Evolutionary conservation across 2,113 vertebrate species (phyloP).

Genomic region (Pachypanchax playfairii): DNA sequence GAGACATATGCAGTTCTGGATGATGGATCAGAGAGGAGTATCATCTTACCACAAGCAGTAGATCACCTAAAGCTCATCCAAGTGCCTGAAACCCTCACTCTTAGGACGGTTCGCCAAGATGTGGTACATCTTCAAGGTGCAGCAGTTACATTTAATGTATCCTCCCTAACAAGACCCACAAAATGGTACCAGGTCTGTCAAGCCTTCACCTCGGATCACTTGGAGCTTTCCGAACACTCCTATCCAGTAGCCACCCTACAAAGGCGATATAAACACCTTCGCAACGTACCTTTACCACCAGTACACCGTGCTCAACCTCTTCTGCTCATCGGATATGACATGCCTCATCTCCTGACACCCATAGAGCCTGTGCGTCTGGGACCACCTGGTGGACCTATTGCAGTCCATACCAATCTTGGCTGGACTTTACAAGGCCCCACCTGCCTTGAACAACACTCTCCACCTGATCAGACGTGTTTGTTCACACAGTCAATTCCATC

Average conservation of each 20-base stretch:
- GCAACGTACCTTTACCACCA: background rate
- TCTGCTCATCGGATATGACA: conserved; percentile 2
- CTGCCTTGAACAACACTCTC: too few relatives aligned
- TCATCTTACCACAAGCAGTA: background rate
- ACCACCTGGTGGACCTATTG: background rate
- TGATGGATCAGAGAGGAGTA: background rate
- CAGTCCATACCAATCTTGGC: background rate
- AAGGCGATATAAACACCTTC: background rate
- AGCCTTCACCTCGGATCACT: background rate
- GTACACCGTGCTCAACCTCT: conserved; percentile 6
- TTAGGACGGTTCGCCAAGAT: conserved; percentile 28
- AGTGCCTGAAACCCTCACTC: background rate
- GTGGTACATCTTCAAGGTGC: conserved; percentile 14
- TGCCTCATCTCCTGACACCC: conserved; percentile 2
- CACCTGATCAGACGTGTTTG: too few relatives aligned
- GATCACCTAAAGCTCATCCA: background rate
- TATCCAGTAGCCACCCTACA: conserved; percentile 15
- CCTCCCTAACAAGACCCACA: background rate
- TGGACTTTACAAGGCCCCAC: conserved; percentile 6
- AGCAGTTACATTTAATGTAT: background rate
- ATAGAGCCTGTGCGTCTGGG: background rate
- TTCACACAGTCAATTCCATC: background rate
- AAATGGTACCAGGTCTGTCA: background rate
- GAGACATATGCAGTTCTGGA: conserved; percentile 2
- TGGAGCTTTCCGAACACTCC: background rate